These are phyloP conservation scores for mouse (Mus musculus) DNA, from an alignment of 2,113 vertebrate genomes.

Conservation along the genomic window DNA sequence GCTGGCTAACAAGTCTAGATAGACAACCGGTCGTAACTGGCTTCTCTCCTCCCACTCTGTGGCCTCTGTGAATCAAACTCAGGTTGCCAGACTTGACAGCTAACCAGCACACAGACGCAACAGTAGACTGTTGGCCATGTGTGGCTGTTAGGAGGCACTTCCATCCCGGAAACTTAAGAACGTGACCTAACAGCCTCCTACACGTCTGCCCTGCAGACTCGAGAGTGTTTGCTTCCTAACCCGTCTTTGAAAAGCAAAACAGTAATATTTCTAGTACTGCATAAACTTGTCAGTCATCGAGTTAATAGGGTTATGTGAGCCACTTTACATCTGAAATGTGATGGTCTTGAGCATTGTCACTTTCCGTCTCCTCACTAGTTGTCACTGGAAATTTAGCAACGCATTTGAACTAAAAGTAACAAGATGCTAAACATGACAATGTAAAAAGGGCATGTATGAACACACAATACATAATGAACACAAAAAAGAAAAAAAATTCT, in stretches of 20 bases:
- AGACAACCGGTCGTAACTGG: neutral
- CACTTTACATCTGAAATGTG: neutral
- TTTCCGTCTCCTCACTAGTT: neutral
- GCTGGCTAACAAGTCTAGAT: too few species aligned
- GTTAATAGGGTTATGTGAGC: neutral
- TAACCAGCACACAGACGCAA: neutral
- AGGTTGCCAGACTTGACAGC: neutral
- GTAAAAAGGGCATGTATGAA: neutral
- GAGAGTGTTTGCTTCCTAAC: neutral
- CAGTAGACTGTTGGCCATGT: neutral
- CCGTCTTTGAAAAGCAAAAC: neutral
- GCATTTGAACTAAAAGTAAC: neutral
- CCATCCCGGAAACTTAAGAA: neutral
- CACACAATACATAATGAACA: neutral
- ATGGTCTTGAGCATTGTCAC: neutral
- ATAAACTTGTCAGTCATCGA: neutral
- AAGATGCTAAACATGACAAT: neutral
- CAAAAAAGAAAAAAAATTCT: neutral
- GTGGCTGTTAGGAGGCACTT: neutral
- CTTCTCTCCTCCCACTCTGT: neutral
- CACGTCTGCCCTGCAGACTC: neutral
- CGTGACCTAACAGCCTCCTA: neutral
- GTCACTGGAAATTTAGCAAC: neutral
- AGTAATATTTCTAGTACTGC: slow-evolving; percentile 35
- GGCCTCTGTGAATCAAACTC: neutral